Evolutionary conservation across 2,888 invertebrate species (phyloP).

Genomic region (Eubasilissa splendida): DNA sequence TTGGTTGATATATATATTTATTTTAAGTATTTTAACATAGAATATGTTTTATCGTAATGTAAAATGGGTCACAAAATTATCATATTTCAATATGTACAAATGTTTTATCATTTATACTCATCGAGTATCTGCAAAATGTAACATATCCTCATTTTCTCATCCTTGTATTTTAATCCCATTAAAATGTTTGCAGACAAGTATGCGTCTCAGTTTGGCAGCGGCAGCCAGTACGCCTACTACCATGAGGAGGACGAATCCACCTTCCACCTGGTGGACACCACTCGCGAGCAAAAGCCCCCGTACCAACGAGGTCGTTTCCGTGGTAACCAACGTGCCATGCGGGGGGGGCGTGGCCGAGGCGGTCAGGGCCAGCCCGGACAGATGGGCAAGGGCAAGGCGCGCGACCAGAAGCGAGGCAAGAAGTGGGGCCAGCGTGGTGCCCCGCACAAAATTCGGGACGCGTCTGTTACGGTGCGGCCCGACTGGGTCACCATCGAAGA

Average conservation of each 20-base stretch:
- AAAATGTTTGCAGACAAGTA: conserved; percentile 80
- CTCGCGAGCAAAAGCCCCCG: conserved; percentile 89
- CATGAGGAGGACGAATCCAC: conserved; percentile 99
- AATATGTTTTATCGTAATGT: too few species aligned
- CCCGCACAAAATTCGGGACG: conserved; percentile 94
- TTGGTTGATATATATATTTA: too few species aligned
- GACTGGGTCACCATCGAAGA: conserved; percentile 98
- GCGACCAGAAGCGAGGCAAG: conserved; percentile 86
- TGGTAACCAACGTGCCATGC: conserved; percentile 83
- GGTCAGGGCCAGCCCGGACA: conserved; percentile 86
- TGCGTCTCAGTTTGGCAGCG: conserved; percentile 93
- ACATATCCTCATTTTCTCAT: too few species aligned
- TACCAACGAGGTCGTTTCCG: conserved; percentile 95
- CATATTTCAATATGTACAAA: too few species aligned
- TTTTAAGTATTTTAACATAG: too few species aligned
- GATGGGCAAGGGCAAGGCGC: conserved; percentile 86
- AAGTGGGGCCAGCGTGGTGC: conserved; percentile 90
- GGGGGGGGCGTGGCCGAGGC: conserved; percentile 78
- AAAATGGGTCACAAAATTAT: too few species aligned
- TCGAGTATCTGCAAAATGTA: too few species aligned
- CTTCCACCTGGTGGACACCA: conserved; percentile 98
- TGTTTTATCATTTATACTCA: too few species aligned
- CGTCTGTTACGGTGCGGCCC: conserved; percentile 95
- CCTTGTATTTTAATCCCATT: conserved; percentile 28
- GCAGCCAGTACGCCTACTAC: conserved; percentile 97